Conservation (phyloP, 2,113 vertebrate genomes). For the Onychostruthus taczanowskii region DNA sequence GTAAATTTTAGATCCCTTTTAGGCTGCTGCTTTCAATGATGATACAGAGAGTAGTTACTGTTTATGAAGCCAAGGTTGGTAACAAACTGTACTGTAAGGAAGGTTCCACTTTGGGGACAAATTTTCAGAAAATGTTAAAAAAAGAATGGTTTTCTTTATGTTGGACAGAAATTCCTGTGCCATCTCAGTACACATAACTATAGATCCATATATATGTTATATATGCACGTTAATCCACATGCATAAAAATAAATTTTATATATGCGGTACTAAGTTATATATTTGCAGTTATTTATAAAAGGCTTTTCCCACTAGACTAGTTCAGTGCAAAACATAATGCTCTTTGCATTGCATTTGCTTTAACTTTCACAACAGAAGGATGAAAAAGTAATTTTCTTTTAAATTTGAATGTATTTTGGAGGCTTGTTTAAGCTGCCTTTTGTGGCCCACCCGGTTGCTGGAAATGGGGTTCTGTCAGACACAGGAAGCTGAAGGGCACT, state of each 20-base stretch:
- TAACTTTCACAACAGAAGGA: neutral
- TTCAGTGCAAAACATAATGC: neutral
- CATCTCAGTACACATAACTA: neutral
- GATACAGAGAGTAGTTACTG: neutral
- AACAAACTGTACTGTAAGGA: neutral
- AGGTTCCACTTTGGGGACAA: neutral
- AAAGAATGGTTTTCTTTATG: neutral
- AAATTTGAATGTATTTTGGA: neutral
- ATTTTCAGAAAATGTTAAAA: neutral
- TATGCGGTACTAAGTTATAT: neutral
- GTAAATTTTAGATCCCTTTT: neutral
- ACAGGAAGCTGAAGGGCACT: neutral
- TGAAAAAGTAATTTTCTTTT: neutral
- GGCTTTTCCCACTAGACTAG: neutral
- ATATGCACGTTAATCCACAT: neutral
- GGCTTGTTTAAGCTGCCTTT: neutral
- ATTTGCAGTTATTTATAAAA: neutral
- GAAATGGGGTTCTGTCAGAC: neutral
- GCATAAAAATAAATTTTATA: neutral
- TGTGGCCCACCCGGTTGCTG: neutral
- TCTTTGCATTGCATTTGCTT: neutral
- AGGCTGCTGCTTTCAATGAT: neutral
- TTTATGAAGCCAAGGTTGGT: neutral
- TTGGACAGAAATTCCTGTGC: neutral
- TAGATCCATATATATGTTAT: neutral